A percentile compares a stretch with the other conserved stretches of the same genome.
These are phyloP conservation scores for Zaprionus kolodkinae DNA, from an alignment of 1,140 invertebrate genomes.

Conservation along the genomic window DNA sequence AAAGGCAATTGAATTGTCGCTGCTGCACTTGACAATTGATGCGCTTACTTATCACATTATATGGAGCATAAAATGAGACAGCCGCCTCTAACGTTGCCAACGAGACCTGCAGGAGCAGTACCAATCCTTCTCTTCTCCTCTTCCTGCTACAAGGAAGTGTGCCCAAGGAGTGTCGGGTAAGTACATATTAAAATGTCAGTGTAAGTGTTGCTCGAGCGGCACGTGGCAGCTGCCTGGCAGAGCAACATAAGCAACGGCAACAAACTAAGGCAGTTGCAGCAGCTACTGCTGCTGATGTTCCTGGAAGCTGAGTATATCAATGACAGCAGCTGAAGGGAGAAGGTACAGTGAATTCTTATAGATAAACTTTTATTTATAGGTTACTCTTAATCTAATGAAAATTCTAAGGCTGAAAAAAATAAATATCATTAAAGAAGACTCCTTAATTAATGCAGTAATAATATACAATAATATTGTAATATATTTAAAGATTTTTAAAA, in stretches of 20 bases:
- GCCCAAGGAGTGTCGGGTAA: slow-evolving; percentile 14
- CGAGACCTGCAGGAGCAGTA: background rate
- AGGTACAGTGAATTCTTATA: background rate
- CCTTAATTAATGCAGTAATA: too few relatives aligned
- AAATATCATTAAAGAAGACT: too few relatives aligned
- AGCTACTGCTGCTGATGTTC: background rate
- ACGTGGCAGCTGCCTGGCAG: slow-evolving; percentile 16
- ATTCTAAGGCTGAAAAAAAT: too few relatives aligned
- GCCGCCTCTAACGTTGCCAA: slow-evolving; percentile 25
- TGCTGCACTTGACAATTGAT: slow-evolving; percentile 72
- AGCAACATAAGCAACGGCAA: slow-evolving; percentile 4
- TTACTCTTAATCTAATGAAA: too few relatives aligned
- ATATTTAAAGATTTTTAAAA: too few relatives aligned
- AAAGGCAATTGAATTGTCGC: slow-evolving; percentile 52
- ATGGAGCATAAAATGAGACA: slow-evolving; percentile 22
- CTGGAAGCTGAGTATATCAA: background rate
- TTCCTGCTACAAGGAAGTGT: slow-evolving; percentile 18
- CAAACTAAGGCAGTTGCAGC: background rate
- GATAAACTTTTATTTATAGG: too few relatives aligned
- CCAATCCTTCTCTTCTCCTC: background rate
- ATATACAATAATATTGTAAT: too few relatives aligned
- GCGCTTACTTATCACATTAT: slow-evolving; percentile 77
- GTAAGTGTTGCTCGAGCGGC: background rate
- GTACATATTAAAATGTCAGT: slow-evolving; percentile 45
- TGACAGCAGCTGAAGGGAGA: slow-evolving; percentile 16